Conservation (phyloP, 2,888 invertebrate genomes). For the Bugulina stolonifera region DNA sequence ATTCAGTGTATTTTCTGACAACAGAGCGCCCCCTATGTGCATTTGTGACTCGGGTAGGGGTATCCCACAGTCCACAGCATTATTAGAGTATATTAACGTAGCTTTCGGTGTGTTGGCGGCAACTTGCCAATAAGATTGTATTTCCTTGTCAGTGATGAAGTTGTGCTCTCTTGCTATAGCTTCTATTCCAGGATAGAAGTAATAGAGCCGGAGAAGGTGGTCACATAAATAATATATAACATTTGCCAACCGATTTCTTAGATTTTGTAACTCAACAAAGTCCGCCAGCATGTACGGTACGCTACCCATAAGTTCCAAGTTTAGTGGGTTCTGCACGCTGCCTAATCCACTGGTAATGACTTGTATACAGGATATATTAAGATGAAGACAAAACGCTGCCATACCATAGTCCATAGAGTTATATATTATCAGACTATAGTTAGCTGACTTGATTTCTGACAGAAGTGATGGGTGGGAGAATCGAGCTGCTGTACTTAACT, state of each 20-base stretch:
- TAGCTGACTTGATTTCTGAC: neutral
- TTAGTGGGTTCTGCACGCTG: neutral
- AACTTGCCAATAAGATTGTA: constrained; percentile 4
- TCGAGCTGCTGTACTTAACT: neutral
- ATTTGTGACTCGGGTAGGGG: neutral
- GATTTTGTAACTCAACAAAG: neutral
- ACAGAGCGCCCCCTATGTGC: neutral
- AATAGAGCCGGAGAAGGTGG: neutral
- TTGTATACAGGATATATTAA: constrained; percentile 9
- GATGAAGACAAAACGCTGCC: neutral
- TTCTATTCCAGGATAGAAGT: constrained; percentile 17
- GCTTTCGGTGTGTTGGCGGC: neutral
- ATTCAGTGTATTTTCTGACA: neutral
- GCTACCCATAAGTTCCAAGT: constrained; percentile 2
- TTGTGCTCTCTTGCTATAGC: neutral
- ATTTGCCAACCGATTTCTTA: neutral
- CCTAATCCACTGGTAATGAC: constrained; percentile 14
- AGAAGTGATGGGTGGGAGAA: neutral
- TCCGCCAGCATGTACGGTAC: constrained; percentile 5
- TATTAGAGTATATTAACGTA: neutral
- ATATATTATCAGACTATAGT: neutral
- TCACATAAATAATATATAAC: neutral
- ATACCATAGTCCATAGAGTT: constrained; percentile 25
- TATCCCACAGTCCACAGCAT: constrained; percentile 4
- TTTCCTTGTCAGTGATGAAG: neutral